Evolutionary conservation across 2,888 invertebrate genomes (phyloP).

Genomic region (Pyralis farinalis): DNA sequence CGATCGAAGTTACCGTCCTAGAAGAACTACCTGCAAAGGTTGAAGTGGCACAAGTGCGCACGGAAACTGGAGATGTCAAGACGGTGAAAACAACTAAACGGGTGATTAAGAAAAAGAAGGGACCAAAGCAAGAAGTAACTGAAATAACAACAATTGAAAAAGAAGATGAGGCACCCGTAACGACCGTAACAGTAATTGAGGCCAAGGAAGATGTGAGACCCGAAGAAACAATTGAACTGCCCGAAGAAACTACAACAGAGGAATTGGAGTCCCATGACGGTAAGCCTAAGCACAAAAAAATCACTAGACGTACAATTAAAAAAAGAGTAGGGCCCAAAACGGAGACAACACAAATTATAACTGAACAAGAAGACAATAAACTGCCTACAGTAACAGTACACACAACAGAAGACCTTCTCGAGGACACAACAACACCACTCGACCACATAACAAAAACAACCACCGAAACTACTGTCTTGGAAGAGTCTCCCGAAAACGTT

Average conservation of each 20-base stretch:
- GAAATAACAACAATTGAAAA: constrained; percentile 62
- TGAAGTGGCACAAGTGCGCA: constrained; percentile 25
- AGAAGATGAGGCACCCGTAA: constrained; percentile 46
- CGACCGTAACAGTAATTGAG: no score
- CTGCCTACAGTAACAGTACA: constrained; percentile 33
- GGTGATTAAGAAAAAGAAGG: constrained; percentile 61
- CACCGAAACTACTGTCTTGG: no score
- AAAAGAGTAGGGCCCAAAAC: constrained; percentile 32
- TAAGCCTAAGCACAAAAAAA: constrained; percentile 36
- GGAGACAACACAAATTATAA: constrained; percentile 20
- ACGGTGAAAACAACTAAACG: constrained; percentile 52
- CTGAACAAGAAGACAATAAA: constrained; percentile 15
- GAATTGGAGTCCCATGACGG: constrained; percentile 35
- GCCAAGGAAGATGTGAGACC: background rate
- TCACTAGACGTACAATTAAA: constrained; percentile 33
- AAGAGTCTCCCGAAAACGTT: no score
- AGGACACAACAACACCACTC: constrained; percentile 27
- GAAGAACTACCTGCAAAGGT: constrained; percentile 17
- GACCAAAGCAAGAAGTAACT: constrained; percentile 59
- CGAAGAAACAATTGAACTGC: constrained; percentile 29
- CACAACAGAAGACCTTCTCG: constrained; percentile 27
- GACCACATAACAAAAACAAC: constrained; percentile 3
- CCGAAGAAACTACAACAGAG: constrained; percentile 22
- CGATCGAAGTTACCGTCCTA: background rate
- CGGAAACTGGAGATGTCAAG: constrained; percentile 20